Conservation (phyloP, 2,888 invertebrate species). For the Galeruca laticollis region DNA sequence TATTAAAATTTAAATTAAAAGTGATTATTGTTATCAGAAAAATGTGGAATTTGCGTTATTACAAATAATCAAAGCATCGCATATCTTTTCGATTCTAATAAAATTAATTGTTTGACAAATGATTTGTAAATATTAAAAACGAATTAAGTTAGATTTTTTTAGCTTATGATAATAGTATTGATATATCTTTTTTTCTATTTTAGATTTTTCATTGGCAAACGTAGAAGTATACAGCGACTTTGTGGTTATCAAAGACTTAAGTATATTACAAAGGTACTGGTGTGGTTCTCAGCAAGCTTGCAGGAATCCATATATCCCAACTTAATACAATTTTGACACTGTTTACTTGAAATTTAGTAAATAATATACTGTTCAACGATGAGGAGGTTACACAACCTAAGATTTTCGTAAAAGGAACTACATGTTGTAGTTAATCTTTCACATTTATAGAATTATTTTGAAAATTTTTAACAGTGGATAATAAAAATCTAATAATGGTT, state of each 20-base stretch:
- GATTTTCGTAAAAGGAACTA: not conserved
- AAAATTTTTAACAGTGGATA: no score
- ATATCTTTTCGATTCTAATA: no score
- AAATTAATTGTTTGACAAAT: no score
- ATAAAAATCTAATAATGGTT: no score
- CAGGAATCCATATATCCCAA: not conserved
- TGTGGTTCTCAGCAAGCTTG: not conserved
- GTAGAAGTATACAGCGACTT: constrained; percentile 46
- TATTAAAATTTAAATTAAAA: no score
- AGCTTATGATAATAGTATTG: not conserved
- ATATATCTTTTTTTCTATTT: constrained; percentile 24
- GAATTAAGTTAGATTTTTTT: no score
- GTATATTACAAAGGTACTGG: constrained; percentile 38
- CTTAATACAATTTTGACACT: not conserved
- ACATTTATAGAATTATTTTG: no score
- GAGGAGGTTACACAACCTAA: not conserved
- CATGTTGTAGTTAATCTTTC: no score
- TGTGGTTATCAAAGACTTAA: constrained; percentile 46
- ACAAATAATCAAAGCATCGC: no score
- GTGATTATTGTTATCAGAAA: no score
- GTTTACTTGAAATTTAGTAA: not conserved
- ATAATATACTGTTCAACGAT: not conserved
- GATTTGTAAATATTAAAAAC: no score
- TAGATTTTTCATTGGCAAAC: constrained; percentile 46
- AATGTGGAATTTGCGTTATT: no score